Percentiles rank a stretch among this genome's conserved stretches.
Evolutionary conservation across 2,113 vertebrate species (phyloP).

Genomic region (Leptobrachium leishanense): DNA sequence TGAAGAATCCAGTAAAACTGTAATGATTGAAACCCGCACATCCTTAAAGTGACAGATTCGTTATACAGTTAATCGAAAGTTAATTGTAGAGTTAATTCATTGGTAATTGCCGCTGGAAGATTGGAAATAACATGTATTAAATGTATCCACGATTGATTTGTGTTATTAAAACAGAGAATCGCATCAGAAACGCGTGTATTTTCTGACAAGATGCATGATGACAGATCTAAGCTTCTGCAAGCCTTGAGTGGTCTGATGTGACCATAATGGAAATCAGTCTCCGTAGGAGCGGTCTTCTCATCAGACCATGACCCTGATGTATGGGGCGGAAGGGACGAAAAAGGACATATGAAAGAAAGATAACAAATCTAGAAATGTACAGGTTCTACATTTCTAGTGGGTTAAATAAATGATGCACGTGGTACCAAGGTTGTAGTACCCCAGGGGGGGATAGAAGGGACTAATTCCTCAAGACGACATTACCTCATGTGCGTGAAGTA

Average conservation of each 20-base stretch:
- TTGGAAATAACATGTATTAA: background rate
- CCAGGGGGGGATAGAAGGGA: background rate
- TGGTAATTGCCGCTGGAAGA: background rate
- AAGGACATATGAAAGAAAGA: background rate
- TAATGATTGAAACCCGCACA: no score
- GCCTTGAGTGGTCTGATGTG: background rate
- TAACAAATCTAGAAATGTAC: background rate
- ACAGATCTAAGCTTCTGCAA: background rate
- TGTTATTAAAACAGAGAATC: constrained; percentile 7
- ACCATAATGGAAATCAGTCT: background rate
- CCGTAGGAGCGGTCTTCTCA: background rate
- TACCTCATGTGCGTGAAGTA: no score
- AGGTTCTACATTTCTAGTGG: background rate
- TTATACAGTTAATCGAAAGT: background rate
- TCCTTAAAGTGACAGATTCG: background rate
- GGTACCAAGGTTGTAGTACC: background rate
- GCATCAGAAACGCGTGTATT: background rate
- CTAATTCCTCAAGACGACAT: no score
- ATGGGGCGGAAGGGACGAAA: background rate
- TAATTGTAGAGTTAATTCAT: constrained; percentile 21
- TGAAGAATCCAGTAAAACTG: no score
- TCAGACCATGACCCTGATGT: background rate
- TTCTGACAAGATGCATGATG: constrained; percentile 11
- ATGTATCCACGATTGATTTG: constrained; percentile 1
- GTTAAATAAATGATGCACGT: background rate